Percentiles rank a stretch among this genome's conserved stretches.
Evolutionary conservation across 2,113 vertebrate genomes (phyloP).

Genomic region (Corythornis vintsioides): DNA sequence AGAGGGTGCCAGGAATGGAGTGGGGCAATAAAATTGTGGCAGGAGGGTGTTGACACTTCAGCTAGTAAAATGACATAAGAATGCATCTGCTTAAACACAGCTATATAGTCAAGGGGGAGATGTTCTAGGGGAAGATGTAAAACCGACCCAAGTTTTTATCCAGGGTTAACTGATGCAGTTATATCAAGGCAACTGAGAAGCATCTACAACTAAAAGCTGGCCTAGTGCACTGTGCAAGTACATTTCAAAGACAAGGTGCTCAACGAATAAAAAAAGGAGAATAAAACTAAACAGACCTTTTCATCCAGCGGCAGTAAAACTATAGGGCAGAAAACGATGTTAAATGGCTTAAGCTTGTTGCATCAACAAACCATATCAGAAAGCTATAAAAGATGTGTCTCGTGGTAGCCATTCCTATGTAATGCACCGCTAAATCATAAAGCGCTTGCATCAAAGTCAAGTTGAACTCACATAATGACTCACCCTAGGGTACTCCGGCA

Average conservation of each 20-base stretch:
- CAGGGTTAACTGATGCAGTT: neutral
- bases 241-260: slow-evolving; percentile 27
- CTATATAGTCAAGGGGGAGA: neutral
- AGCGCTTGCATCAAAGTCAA: slow-evolving; percentile 49
- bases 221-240: neutral
- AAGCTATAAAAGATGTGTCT: slow-evolving; percentile 65
- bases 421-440: slow-evolving; percentile 36
- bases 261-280: slow-evolving; percentile 37
- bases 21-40: neutral
- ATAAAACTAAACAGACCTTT: slow-evolving; percentile 65
- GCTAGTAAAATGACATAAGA: neutral
- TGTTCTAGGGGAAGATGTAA: accelerated
- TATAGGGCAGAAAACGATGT: slow-evolving; percentile 64
- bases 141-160: neutral
- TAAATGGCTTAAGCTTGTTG: slow-evolving; percentile 48
- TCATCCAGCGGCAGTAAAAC: slow-evolving; percentile 54
- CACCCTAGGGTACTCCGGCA: slow-evolving; percentile 22
- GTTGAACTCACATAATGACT: slow-evolving; percentile 43
- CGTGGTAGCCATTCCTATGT: slow-evolving; percentile 51
- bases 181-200: neutral
- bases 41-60: neutral
- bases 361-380: slow-evolving; percentile 28
- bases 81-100: neutral
- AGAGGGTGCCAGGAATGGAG: neutral
- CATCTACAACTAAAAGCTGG: neutral